Percentiles rank a stretch among this genome's conserved stretches.
Conservation (phyloP, 1,140 invertebrate species). For the Macrostomum lignano region DNA sequence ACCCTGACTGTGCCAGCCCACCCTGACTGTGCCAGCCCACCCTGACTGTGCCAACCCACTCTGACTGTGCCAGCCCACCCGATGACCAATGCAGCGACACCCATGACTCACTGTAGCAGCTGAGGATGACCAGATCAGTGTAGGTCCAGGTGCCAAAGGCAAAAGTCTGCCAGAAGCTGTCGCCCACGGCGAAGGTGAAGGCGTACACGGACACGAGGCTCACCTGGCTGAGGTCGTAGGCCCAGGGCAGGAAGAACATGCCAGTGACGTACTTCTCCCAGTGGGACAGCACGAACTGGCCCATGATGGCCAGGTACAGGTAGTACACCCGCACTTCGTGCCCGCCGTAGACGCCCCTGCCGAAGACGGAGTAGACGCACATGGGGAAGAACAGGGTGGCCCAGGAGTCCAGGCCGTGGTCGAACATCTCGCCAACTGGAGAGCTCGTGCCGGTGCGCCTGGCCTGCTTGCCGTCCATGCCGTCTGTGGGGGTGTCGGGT, state of each 20-base stretch:
- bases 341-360: constrained; percentile 34
- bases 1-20: too few relatives aligned
- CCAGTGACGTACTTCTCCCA: constrained; percentile 95
- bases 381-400: constrained; percentile 64
- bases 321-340: constrained; percentile 28
- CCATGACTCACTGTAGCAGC: too few relatives aligned
- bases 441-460: constrained; percentile 28
- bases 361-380: constrained; percentile 69
- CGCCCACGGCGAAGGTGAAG: background rate
- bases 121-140: too few relatives aligned
- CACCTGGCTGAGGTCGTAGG: constrained; percentile 75
- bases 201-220: background rate
- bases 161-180: too few relatives aligned
- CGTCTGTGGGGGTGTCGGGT: background rate
- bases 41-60: too few relatives aligned
- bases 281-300: constrained; percentile 71
- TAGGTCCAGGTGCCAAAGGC: too few relatives aligned
- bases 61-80: too few relatives aligned
- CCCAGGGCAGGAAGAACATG: constrained; percentile 71
- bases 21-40: too few relatives aligned
- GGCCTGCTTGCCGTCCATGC: constrained; percentile 31
- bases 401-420: constrained; percentile 36
- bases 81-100: too few relatives aligned
- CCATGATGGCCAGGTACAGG: constrained; percentile 52
- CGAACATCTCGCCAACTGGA: constrained; percentile 31